Conservation (phyloP, 2,797 vertebrate genomes). For the Acestrorhynchus altus region DNA sequence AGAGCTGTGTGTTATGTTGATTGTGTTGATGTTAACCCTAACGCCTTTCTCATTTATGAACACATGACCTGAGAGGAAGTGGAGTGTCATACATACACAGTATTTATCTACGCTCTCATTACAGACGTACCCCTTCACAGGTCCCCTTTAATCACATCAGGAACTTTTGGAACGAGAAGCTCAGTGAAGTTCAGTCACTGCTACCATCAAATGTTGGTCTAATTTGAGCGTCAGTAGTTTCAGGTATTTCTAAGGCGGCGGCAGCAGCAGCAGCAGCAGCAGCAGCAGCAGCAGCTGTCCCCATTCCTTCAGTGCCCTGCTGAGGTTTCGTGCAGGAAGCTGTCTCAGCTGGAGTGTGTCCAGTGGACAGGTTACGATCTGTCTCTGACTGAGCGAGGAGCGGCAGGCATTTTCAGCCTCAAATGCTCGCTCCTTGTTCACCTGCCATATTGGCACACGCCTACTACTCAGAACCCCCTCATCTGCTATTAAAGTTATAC, state of each 20-base stretch:
- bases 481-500: constrained; percentile 8
- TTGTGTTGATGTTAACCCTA: neutral
- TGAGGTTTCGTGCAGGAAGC: constrained; percentile 7
- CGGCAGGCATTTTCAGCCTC: constrained; percentile 28
- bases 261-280: no score
- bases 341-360: constrained; percentile 41
- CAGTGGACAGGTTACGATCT: constrained; percentile 52
- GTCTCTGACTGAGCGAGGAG: constrained; percentile 41
- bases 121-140: neutral
- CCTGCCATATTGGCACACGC: neutral
- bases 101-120: neutral
- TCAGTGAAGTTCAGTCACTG: neutral
- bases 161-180: neutral
- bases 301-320: neutral
- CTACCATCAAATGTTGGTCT: neutral
- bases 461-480: neutral
- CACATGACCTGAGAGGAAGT: constrained; percentile 8
- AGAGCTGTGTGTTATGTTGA: neutral
- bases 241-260: neutral
- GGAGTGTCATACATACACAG: no score
- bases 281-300: constrained; percentile 22
- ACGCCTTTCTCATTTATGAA: neutral
- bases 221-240: neutral
- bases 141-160: neutral
- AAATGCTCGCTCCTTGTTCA: neutral